A percentile compares a stretch with the other conserved stretches of the same genome.
Conservation (phyloP, 2,888 invertebrate genomes). For the Ophion obscuratus region DNA sequence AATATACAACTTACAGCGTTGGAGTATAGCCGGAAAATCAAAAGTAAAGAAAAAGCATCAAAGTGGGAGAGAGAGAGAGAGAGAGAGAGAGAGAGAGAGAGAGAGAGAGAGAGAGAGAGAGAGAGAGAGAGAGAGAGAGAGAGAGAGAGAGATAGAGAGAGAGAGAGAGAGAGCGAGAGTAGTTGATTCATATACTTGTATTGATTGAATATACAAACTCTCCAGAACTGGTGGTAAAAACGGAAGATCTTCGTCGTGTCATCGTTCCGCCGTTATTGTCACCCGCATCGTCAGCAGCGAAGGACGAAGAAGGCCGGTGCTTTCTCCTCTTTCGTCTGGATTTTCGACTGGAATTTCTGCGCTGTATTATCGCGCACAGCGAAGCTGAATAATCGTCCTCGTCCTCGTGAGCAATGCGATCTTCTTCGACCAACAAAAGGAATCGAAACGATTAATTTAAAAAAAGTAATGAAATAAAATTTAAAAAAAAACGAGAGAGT, state of each 20-base stretch:
- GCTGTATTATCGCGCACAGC: constrained; percentile 92
- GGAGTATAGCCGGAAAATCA: no score
- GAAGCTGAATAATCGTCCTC: constrained; percentile 95
- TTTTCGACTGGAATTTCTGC: constrained; percentile 90
- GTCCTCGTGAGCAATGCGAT: constrained; percentile 73
- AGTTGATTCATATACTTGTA: background rate
- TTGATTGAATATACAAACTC: constrained; percentile 87
- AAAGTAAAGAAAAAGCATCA: no score
- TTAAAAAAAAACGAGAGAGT: constrained; percentile 10
- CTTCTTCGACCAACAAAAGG: background rate
- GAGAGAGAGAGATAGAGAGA: no score
- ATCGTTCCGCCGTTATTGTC: constrained; percentile 81
- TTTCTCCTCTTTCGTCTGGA: constrained; percentile 87
- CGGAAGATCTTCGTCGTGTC: constrained; percentile 88
- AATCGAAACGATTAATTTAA: constrained; percentile 1
- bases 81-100: no score
- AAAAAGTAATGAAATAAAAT: background rate
- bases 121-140: no score
- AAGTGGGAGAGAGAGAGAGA: no score
- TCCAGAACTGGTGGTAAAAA: constrained; percentile 94
- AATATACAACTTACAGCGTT: no score
- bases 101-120: no score
- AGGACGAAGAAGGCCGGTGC: constrained; percentile 86
- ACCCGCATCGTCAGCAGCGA: constrained; percentile 85
- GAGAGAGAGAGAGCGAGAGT: no score